A percentile compares a stretch with the other conserved stretches of the same genome.
Evolutionary conservation across 2,888 invertebrate genomes (phyloP).

Genomic region (Plebejus argus): DNA sequence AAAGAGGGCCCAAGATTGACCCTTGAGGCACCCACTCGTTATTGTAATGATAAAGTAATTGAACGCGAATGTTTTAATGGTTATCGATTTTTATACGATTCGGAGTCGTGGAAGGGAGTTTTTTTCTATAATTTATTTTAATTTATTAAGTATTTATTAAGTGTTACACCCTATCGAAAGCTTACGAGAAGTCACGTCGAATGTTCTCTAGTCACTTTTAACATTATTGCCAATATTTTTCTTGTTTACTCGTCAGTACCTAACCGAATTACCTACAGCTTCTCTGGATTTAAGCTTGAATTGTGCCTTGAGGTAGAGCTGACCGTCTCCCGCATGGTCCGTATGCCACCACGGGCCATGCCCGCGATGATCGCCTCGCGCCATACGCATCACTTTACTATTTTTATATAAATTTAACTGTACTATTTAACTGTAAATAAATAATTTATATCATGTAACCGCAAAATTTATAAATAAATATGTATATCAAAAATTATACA

Average conservation of each 20-base stretch:
- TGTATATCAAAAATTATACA: slow-evolving; percentile 71
- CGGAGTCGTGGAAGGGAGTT: slow-evolving; percentile 72
- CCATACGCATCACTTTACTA: slow-evolving; percentile 55
- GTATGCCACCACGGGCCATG: slow-evolving; percentile 64
- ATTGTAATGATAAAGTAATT: slow-evolving; percentile 47
- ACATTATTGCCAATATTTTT: slow-evolving; percentile 60
- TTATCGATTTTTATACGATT: slow-evolving; percentile 73
- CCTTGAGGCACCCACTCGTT: slow-evolving; percentile 56
- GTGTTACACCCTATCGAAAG: slow-evolving; percentile 78
- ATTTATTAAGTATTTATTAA: slow-evolving; percentile 69
- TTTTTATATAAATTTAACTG: slow-evolving; percentile 76
- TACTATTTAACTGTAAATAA: slow-evolving; percentile 80
- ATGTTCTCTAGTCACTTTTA: slow-evolving; percentile 75
- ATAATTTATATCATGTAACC: slow-evolving; percentile 78
- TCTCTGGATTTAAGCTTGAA: slow-evolving; percentile 69
- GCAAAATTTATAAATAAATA: slow-evolving; percentile 80
- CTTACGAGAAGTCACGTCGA: slow-evolving; percentile 66
- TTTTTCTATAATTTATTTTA: slow-evolving; percentile 66
- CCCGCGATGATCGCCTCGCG: slow-evolving; percentile 48
- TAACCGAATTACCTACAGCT: slow-evolving; percentile 68
- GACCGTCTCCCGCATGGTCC: slow-evolving; percentile 52
- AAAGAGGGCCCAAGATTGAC: slow-evolving; percentile 51
- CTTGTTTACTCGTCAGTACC: slow-evolving; percentile 59
- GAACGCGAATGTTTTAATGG: slow-evolving; percentile 56
- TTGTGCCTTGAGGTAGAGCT: slow-evolving; percentile 57